Conservation (phyloP, 2,888 invertebrate species). For the Zootermopsis nevadensis region DNA sequence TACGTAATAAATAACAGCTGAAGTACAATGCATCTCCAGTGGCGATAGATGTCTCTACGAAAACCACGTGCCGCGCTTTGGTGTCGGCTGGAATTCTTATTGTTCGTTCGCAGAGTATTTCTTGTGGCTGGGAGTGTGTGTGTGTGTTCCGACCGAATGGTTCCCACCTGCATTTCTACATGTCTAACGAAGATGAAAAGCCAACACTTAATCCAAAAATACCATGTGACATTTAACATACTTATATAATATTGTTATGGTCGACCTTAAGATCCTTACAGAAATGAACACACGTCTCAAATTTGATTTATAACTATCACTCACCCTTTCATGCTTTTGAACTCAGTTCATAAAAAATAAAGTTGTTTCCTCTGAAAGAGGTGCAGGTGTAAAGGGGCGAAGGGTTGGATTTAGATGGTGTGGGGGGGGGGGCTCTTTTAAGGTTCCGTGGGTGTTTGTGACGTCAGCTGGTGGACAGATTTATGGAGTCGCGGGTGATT, state of each 20-base stretch:
- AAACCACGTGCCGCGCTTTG: too few relatives aligned
- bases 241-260: neutral
- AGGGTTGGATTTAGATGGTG: conserved; percentile 23
- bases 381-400: conserved; percentile 24
- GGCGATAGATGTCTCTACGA: too few relatives aligned
- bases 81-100: too few relatives aligned
- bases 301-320: conserved; percentile 26
- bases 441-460: conserved; percentile 27
- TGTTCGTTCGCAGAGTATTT: too few relatives aligned
- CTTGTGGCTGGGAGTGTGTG: too few relatives aligned
- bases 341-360: conserved; percentile 5
- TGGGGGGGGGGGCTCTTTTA: neutral
- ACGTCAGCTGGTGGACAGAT: conserved; percentile 49
- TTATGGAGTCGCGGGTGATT: conserved; percentile 50
- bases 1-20: too few relatives aligned
- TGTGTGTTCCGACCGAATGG: neutral
- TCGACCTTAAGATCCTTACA: neutral
- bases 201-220: neutral
- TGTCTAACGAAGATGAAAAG: conserved; percentile 17
- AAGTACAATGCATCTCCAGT: too few relatives aligned
- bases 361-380: neutral
- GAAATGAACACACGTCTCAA: neutral
- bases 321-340: neutral
- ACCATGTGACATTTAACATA: neutral
- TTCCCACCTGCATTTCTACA: conserved; percentile 1